Conservation (phyloP, 2,113 vertebrate species). For the Oplegnathus fasciatus region DNA sequence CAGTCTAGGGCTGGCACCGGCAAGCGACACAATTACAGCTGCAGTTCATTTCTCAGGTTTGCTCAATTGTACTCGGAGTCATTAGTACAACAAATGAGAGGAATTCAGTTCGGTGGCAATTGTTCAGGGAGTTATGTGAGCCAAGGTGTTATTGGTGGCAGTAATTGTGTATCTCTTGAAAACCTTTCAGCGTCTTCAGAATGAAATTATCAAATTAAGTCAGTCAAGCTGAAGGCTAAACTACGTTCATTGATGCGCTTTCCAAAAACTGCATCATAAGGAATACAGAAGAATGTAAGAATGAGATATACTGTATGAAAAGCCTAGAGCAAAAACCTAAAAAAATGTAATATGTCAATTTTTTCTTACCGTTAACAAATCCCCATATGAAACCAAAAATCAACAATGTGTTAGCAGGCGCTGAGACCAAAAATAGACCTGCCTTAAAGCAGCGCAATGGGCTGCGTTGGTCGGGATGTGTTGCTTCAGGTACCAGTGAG, state of each 20-base stretch:
- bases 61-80: slow-evolving; percentile 51
- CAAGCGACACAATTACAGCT: slow-evolving; percentile 66
- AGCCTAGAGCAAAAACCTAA: not conserved
- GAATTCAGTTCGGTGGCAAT: slow-evolving; percentile 46
- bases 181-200: slow-evolving; percentile 31
- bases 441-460: not conserved
- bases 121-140: slow-evolving; percentile 31
- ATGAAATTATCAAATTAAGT: slow-evolving; percentile 25
- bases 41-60: slow-evolving; percentile 66
- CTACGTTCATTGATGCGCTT: not conserved
- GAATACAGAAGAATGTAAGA: not conserved
- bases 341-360: not conserved
- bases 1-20: slow-evolving; percentile 41
- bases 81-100: slow-evolving; percentile 52
- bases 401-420: not conserved
- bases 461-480: no score
- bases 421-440: not conserved
- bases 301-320: not conserved
- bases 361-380: not conserved
- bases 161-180: slow-evolving; percentile 37
- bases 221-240: slow-evolving; percentile 5
- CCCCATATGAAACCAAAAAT: not conserved
- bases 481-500: not conserved
- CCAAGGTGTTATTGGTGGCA: slow-evolving; percentile 31
- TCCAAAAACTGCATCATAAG: slow-evolving; percentile 10